A percentile compares a stretch with the other conserved stretches of the same genome.
Conservation (phyloP, 2,888 invertebrate genomes). For the Eristalis pertinax region DNA sequence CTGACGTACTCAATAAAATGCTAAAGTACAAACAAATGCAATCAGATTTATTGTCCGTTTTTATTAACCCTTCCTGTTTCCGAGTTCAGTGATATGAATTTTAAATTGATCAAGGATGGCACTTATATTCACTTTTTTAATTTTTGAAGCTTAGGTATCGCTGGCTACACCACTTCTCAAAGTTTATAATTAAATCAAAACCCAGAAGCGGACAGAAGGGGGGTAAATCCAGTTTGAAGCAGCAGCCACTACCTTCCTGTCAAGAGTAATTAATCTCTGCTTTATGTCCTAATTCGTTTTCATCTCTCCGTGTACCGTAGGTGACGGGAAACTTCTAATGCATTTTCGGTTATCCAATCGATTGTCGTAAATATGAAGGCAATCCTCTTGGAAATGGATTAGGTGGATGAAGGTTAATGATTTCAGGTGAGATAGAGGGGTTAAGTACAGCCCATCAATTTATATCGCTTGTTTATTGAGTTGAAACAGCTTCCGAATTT, state of each 20-base stretch:
- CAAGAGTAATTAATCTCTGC: slow-evolving; percentile 28
- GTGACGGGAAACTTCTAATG: not conserved
- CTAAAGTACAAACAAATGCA: slow-evolving; percentile 19
- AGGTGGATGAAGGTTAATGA: not conserved
- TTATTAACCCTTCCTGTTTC: slow-evolving; percentile 13
- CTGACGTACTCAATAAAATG: slow-evolving; percentile 13
- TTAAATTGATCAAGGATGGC: not conserved
- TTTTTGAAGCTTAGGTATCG: not conserved
- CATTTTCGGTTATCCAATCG: not conserved
- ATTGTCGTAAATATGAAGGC: not conserved
- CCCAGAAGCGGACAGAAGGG: not conserved
- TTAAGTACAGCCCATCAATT: not conserved
- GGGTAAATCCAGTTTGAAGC: slow-evolving; percentile 6
- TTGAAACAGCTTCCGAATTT: no score
- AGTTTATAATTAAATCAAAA: not conserved
- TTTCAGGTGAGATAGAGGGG: not conserved
- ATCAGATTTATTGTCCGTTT: slow-evolving; percentile 6
- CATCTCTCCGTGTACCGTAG: not conserved
- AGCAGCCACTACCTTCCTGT: slow-evolving; percentile 2
- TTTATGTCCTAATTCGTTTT: slow-evolving; percentile 3
- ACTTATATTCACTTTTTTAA: not conserved
- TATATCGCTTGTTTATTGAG: not conserved
- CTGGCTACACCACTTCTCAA: not conserved
- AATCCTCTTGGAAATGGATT: not conserved
- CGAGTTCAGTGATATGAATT: not conserved